phyloP scores from a whole-genome alignment of 1,140 invertebrate genomes.

The Meteorus sp. region DNA sequence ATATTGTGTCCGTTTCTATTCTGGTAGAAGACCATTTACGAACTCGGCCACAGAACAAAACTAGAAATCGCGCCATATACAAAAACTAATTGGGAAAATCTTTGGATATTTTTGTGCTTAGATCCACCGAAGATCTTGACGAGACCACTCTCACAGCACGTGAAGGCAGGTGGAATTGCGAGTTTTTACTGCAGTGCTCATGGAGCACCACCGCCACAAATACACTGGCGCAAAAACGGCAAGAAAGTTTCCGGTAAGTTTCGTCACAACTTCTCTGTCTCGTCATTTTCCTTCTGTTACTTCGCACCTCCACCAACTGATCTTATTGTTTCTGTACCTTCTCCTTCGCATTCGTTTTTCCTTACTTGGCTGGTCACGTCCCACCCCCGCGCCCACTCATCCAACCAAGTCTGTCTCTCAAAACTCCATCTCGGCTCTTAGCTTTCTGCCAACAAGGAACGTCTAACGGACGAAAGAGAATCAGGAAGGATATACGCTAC shows the following conservation, averaged over 20 bases:
- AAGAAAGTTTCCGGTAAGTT: constrained; percentile 80
- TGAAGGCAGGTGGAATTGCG: constrained; percentile 86
- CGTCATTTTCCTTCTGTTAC: not conserved
- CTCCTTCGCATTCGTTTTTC: constrained; percentile 19
- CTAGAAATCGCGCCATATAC: not conserved
- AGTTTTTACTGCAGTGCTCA: constrained; percentile 93
- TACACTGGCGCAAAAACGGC: constrained; percentile 89
- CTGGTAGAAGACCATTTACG: too few species aligned
- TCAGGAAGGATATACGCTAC: constrained; percentile 24
- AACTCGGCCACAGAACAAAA: too few species aligned
- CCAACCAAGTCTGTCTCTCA: not conserved
- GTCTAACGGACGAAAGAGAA: constrained; percentile 20
- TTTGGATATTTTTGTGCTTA: constrained; percentile 59
- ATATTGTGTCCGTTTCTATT: not conserved
- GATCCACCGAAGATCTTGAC: constrained; percentile 90
- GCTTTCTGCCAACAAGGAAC: constrained; percentile 12
- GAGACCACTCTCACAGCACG: constrained; percentile 82
- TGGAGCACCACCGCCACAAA: constrained; percentile 84
- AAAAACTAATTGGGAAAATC: not conserved
- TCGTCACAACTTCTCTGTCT: too few species aligned
- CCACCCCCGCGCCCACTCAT: not conserved
- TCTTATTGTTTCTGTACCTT: constrained; percentile 26
- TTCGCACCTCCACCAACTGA: constrained; percentile 9
- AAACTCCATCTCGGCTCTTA: constrained; percentile 15
- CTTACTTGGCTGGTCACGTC: not conserved